These are phyloP conservation scores for Tapirus terrestris DNA, from an alignment of 2,113 vertebrate genomes.

Conservation along the genomic window DNA sequence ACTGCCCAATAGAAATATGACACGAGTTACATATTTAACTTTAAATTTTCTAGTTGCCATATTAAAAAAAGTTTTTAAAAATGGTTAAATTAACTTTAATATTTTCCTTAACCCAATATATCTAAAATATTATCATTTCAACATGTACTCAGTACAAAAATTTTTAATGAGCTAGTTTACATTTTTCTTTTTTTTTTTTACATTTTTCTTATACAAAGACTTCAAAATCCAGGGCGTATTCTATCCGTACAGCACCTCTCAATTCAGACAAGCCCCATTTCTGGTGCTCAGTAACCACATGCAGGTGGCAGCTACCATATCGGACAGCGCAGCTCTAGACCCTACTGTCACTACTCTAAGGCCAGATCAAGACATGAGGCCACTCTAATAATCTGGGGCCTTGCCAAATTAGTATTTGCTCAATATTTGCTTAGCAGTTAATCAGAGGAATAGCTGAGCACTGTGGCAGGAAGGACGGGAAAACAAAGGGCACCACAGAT, in stretches of 20 bases:
- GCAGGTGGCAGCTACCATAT: not conserved
- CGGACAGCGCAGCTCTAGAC: not conserved
- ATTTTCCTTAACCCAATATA: not conserved
- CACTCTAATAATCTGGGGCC: too few relatives aligned
- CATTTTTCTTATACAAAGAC: not conserved
- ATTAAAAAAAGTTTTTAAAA: not conserved
- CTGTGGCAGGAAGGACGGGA: not conserved
- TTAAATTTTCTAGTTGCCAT: not conserved
- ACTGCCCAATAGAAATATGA: not conserved
- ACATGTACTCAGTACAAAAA: not conserved
- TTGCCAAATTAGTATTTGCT: not conserved
- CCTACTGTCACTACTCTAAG: not conserved
- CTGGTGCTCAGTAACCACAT: not conserved
- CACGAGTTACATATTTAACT: not conserved
- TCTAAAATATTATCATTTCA: not conserved
- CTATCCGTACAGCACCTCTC: not conserved
- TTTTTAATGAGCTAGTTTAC: not conserved
- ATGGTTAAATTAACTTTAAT: slow-evolving; percentile 7
- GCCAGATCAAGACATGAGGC: not conserved
- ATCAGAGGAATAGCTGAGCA: not conserved
- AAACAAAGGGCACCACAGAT: not conserved
- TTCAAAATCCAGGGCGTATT: not conserved
- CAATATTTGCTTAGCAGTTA: not conserved
- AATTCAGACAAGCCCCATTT: not conserved
- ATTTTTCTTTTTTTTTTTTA: not conserved